Evolutionary conservation across 1,140 invertebrate species (phyloP).

Genomic region (Drosophila punjabiensis): DNA sequence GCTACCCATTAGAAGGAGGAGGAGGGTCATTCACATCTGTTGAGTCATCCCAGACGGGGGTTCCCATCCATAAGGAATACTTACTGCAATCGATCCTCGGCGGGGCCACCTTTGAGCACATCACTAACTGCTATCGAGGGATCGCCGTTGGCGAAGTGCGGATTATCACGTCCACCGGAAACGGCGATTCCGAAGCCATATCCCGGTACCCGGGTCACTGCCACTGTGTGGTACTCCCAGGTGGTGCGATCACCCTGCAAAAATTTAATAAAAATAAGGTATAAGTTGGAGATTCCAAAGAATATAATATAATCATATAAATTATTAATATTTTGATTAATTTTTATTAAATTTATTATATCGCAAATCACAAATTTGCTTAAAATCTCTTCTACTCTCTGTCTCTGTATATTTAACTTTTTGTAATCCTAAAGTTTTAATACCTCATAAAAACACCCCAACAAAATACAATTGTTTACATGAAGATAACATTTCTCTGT

Average conservation of each 20-base stretch:
- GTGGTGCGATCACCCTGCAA: constrained; percentile 85
- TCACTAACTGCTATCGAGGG: no score
- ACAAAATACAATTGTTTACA: no score
- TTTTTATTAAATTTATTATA: neutral
- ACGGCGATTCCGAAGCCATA: no score
- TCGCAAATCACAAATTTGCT: neutral
- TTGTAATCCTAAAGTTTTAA: neutral
- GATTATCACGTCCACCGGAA: no score
- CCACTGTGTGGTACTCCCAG: no score
- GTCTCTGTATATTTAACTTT: neutral
- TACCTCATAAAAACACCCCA: neutral
- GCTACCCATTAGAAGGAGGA: neutral
- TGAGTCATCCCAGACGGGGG: constrained; percentile 45
- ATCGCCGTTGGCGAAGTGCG: no score
- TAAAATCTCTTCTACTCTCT: neutral
- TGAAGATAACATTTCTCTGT: constrained; percentile 20
- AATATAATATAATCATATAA: neutral
- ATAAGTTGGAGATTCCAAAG: neutral
- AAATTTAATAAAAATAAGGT: constrained; percentile 2
- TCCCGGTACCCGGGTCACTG: no score
- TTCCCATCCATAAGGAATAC: constrained; percentile 57
- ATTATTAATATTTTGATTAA: no score
- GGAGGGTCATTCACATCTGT: constrained; percentile 43
- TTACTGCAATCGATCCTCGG: no score
- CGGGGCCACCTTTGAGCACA: no score